These are phyloP conservation scores for Notarius lentiginosus DNA, from an alignment of 2,113 vertebrate genomes.

Conservation along the genomic window DNA sequence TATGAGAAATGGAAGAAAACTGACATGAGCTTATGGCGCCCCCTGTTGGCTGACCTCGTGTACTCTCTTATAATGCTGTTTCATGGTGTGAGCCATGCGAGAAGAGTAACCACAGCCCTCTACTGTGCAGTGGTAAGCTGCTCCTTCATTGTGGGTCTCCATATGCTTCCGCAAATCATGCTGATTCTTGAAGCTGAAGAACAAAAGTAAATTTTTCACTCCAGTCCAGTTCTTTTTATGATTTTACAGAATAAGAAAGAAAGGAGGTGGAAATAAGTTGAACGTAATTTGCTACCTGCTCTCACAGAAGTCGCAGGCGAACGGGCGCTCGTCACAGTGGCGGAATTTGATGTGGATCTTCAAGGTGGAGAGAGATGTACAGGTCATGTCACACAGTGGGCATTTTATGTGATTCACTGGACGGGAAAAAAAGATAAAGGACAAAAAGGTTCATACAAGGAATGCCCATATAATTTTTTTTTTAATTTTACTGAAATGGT, in stretches of 20 bases:
- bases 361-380: conserved; percentile 70
- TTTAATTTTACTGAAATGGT: not conserved
- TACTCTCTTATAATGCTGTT: conserved; percentile 69
- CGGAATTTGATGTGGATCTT: conserved; percentile 74
- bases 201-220: conserved; percentile 12
- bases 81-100: conserved; percentile 63
- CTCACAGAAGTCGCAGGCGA: conserved; percentile 73
- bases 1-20: not conserved
- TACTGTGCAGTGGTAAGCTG: conserved; percentile 72
- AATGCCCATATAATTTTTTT: not conserved
- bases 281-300: conserved; percentile 57
- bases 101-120: conserved; percentile 75
- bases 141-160: conserved; percentile 75
- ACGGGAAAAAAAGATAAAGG: not conserved
- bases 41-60: conserved; percentile 64
- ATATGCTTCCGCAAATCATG: conserved; percentile 76
- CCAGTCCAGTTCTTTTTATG: not conserved
- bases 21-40: not conserved
- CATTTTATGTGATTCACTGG: conserved; percentile 68
- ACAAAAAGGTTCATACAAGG: not conserved
- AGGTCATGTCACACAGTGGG: conserved; percentile 69
- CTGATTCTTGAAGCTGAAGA: conserved; percentile 73
- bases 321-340: conserved; percentile 72
- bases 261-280: not conserved
- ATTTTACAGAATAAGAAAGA: not conserved